These are phyloP conservation scores for Anarrhichthys ocellatus DNA, from an alignment of 2,113 vertebrate species.

Conservation along the genomic window DNA sequence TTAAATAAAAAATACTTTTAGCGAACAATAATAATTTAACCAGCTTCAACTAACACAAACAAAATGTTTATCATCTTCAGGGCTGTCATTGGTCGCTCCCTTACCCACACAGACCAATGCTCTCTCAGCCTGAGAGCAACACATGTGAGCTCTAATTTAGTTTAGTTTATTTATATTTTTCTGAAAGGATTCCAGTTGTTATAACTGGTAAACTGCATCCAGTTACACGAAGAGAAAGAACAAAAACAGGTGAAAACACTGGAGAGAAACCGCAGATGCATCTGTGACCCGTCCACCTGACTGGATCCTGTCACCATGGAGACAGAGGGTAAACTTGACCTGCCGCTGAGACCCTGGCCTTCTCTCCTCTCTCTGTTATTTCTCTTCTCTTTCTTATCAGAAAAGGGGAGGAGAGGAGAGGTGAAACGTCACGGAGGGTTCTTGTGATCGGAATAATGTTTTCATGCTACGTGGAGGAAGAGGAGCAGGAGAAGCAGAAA, in stretches of 20 bases:
- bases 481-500: background rate
- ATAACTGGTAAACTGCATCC: background rate
- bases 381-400: background rate
- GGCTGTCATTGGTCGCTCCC: background rate
- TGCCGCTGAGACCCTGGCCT: background rate
- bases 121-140: background rate
- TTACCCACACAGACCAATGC: background rate
- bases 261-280: background rate
- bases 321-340: conserved; percentile 36
- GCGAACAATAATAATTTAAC: too few species aligned
- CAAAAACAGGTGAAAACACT: background rate
- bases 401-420: conserved; percentile 1
- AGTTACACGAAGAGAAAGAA: background rate
- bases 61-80: background rate
- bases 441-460: conserved; percentile 77
- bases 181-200: background rate
- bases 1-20: too few species aligned
- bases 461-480: conserved; percentile 7
- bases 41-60: background rate
- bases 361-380: background rate
- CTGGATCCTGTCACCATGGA: conserved; percentile 23
- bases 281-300: background rate
- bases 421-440: conserved; percentile 67
- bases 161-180: too few species aligned
- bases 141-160: too few species aligned